A percentile compares a stretch with the other conserved stretches of the same genome.
phyloP scores from a whole-genome alignment of 2,113 vertebrate species.

The Cinclus mexicanus region DNA sequence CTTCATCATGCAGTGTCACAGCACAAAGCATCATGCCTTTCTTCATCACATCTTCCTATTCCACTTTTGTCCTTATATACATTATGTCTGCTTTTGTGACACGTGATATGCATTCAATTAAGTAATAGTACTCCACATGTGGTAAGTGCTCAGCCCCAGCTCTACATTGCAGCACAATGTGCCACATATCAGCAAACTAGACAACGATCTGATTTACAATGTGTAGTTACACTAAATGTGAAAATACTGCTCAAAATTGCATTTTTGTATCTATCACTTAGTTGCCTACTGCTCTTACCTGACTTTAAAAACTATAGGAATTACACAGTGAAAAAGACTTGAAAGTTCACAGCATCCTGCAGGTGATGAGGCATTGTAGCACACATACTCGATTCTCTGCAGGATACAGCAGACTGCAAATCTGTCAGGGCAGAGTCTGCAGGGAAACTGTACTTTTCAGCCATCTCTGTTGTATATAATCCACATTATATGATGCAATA shows the following conservation, averaged over 20 bases:
- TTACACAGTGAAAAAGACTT: slow-evolving; percentile 28
- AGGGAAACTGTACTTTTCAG: slow-evolving; percentile 40
- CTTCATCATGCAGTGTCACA: neutral
- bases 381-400: slow-evolving; percentile 54
- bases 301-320: slow-evolving; percentile 32
- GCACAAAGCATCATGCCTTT: neutral
- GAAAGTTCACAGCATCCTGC: slow-evolving; percentile 32
- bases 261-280: neutral
- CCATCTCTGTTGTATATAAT: slow-evolving; percentile 14
- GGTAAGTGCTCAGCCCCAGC: neutral
- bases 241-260: slow-evolving; percentile 1
- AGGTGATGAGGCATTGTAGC: slow-evolving; percentile 33
- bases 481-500: slow-evolving; percentile 20
- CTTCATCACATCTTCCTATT: neutral
- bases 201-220: slow-evolving; percentile 27
- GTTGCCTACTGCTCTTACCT: neutral
- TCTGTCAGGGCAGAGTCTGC: slow-evolving; percentile 35
- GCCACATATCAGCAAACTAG: slow-evolving; percentile 11
- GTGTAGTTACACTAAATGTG: neutral
- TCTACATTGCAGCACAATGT: neutral
- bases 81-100: neutral
- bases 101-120: neutral
- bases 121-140: neutral
- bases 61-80: neutral
- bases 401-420: slow-evolving; percentile 58